A percentile compares a stretch with the other conserved stretches of the same genome.
phyloP scores from a whole-genome alignment of 1,140 invertebrate species.

The Ruditapes philippinarum region DNA sequence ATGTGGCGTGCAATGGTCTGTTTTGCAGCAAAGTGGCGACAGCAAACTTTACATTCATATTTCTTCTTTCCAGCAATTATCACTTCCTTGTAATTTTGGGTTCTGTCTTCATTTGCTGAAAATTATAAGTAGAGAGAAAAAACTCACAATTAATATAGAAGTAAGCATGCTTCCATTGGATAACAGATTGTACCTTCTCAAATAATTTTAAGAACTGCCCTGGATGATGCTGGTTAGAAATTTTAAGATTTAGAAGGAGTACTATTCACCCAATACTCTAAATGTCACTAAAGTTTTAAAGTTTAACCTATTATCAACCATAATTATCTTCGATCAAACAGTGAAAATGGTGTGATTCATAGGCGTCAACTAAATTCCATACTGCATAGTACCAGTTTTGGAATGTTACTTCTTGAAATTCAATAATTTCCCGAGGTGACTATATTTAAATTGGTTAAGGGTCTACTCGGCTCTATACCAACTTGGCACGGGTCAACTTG shows the following conservation, averaged over 20 bases:
- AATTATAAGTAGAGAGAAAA: slow-evolving; percentile 32
- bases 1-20: slow-evolving; percentile 41
- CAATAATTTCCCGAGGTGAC: too few species aligned
- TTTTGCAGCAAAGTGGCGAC: slow-evolving; percentile 34
- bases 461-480: too few species aligned
- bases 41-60: slow-evolving; percentile 42
- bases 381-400: too few species aligned
- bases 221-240: slow-evolving; percentile 36
- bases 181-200: slow-evolving; percentile 36
- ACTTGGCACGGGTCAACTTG: too few species aligned
- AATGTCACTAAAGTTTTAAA: slow-evolving; percentile 35
- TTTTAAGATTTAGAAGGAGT: slow-evolving; percentile 34
- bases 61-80: slow-evolving; percentile 40
- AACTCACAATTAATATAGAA: slow-evolving; percentile 46
- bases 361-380: too few species aligned
- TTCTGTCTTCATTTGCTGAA: slow-evolving; percentile 43
- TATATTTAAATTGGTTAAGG: too few species aligned
- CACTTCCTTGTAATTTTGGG: background rate
- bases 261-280: slow-evolving; percentile 26
- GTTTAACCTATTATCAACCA: slow-evolving; percentile 40
- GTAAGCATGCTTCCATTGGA: slow-evolving; percentile 42
- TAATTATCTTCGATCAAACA: background rate
- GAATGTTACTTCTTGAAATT: too few species aligned
- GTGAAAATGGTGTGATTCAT: too few species aligned
- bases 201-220: slow-evolving; percentile 38